A percentile compares a stretch with the other conserved stretches of the same genome.
phyloP scores from a whole-genome alignment of 2,113 vertebrate species.

The Blennius ocellaris region DNA sequence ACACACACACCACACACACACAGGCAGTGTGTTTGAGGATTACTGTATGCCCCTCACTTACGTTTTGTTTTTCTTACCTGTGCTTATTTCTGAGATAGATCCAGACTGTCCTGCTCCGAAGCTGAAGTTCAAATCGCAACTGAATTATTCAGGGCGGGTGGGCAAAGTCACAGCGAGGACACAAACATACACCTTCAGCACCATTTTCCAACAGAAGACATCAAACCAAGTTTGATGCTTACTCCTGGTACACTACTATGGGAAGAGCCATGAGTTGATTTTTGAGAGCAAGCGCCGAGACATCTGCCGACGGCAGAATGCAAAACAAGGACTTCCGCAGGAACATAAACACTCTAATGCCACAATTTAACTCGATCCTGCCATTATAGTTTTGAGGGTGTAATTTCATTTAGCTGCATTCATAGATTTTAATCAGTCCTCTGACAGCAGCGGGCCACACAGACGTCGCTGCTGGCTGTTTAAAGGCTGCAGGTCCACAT shows the following conservation, averaged over 20 bases:
- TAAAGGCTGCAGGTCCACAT: background rate
- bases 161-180: background rate
- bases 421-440: constrained; percentile 55
- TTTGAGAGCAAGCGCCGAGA: constrained; percentile 22
- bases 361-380: constrained; percentile 40
- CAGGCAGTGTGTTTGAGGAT: background rate
- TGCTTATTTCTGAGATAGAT: background rate
- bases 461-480: background rate
- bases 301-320: constrained; percentile 33
- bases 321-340: constrained; percentile 9
- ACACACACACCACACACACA: no score
- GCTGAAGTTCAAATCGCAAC: constrained; percentile 5
- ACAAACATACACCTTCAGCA: constrained; percentile 21
- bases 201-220: constrained; percentile 5
- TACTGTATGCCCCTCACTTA: constrained; percentile 1
- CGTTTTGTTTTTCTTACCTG: background rate
- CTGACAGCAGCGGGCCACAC: constrained; percentile 6
- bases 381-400: constrained; percentile 17
- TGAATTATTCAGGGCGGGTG: constrained; percentile 1
- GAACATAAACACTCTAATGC: constrained; percentile 29
- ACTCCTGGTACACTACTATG: constrained; percentile 27
- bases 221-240: constrained; percentile 22
- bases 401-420: constrained; percentile 42
- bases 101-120: background rate
- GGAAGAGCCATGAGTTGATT: constrained; percentile 26